Evolutionary conservation across 2,113 vertebrate species (phyloP).

Genomic region (Pseudopodoces humilis): DNA sequence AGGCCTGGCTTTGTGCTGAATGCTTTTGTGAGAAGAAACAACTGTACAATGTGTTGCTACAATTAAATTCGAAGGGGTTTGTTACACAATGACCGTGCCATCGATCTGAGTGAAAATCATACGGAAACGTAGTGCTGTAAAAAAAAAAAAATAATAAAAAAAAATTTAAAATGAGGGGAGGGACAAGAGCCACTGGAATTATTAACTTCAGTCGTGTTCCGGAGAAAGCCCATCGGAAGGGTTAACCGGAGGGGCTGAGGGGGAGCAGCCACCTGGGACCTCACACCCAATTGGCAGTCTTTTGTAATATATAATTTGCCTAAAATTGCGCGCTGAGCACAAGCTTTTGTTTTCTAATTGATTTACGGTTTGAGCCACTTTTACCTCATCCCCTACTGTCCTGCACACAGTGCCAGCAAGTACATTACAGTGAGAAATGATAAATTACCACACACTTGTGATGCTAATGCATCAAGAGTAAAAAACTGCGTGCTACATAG

Average conservation of each 20-base stretch:
- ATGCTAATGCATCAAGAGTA: conserved; percentile 80
- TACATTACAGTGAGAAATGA: conserved; percentile 81
- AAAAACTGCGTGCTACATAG: conserved; percentile 39
- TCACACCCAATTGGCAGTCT: conserved; percentile 78
- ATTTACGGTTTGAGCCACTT: conserved; percentile 83
- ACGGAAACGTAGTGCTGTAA: not conserved
- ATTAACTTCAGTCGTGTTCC: not conserved
- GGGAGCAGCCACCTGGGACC: conserved; percentile 70
- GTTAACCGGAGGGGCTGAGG: conserved; percentile 59
- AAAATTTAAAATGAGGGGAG: not conserved
- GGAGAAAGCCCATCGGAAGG: conserved; percentile 43
- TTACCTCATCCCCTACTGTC: conserved; percentile 77
- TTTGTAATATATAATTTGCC: conserved; percentile 81
- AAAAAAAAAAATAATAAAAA: not conserved
- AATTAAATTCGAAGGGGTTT: not conserved
- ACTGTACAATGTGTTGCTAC: not conserved
- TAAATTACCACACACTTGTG: conserved; percentile 78
- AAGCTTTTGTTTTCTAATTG: conserved; percentile 91
- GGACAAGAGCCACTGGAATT: not conserved
- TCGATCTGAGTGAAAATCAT: not conserved
- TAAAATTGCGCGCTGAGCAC: conserved; percentile 76
- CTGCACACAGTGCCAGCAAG: conserved; percentile 77
- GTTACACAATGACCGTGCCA: not conserved
- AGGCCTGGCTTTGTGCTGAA: not conserved
- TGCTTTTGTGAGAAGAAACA: not conserved